Conservation (phyloP, 1,140 invertebrate genomes). For the Drosophila kanapiae region DNA sequence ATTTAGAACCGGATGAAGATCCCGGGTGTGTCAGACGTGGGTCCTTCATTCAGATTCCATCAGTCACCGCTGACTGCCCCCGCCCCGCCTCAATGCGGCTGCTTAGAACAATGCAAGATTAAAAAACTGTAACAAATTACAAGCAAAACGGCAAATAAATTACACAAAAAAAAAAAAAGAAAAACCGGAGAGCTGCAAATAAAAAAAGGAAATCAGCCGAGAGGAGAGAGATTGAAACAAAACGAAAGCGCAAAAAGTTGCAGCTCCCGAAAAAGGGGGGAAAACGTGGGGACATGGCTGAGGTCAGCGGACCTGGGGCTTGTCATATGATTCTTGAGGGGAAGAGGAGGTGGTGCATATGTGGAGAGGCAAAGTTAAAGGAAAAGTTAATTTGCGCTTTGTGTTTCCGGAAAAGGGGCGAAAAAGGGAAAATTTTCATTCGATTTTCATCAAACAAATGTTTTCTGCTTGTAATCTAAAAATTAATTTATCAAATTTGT, state of each 20-base stretch:
- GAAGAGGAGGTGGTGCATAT: not conserved
- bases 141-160: slow-evolving; percentile 83
- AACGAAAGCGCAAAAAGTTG: slow-evolving; percentile 46
- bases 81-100: slow-evolving; percentile 33
- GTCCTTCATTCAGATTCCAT: slow-evolving; percentile 38
- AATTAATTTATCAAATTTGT: not conserved
- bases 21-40: slow-evolving; percentile 18
- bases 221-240: slow-evolving; percentile 23
- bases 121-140: slow-evolving; percentile 83
- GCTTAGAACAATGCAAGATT: slow-evolving; percentile 81
- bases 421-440: not conserved
- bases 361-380: slow-evolving; percentile 32
- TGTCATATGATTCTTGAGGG: slow-evolving; percentile 1
- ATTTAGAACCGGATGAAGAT: slow-evolving; percentile 9
- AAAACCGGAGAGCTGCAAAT: slow-evolving; percentile 31
- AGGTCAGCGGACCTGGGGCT: slow-evolving; percentile 38
- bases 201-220: slow-evolving; percentile 31
- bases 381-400: slow-evolving; percentile 41
- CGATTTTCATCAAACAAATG: not conserved
- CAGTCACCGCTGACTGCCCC: slow-evolving; percentile 43
- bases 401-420: not conserved
- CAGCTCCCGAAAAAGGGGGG: slow-evolving; percentile 12
- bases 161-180: slow-evolving; percentile 59
- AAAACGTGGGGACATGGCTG: slow-evolving; percentile 11
- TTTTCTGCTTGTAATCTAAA: not conserved